phyloP scores from a whole-genome alignment of 2,888 invertebrate genomes.

The Netelia inedita region DNA sequence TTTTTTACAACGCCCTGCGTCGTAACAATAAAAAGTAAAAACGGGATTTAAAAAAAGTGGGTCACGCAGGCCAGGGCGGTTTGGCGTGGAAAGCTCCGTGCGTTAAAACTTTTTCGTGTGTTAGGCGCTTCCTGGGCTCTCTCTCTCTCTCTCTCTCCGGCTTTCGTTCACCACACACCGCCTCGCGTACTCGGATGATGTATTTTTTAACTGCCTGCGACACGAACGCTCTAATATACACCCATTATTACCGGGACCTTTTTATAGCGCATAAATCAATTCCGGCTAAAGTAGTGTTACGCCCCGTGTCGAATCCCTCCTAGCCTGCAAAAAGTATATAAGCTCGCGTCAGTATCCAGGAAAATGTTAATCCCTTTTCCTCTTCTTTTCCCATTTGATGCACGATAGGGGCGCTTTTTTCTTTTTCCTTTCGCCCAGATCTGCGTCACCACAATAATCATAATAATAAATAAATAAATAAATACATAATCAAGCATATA shows the following conservation, averaged over 20 bases:
- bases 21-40: too few relatives aligned
- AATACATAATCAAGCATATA: not conserved
- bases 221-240: constrained; percentile 79
- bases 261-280: constrained; percentile 80
- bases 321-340: constrained; percentile 31
- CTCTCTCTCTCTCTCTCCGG: constrained; percentile 20
- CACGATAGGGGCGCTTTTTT: constrained; percentile 4
- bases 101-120: not conserved
- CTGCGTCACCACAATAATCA: too few relatives aligned
- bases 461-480: not conserved
- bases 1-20: too few relatives aligned
- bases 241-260: constrained; percentile 77
- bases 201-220: constrained; percentile 80
- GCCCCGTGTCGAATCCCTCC: constrained; percentile 74
- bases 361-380: constrained; percentile 42
- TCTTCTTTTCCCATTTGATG: constrained; percentile 32
- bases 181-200: constrained; percentile 70
- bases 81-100: too few relatives aligned
- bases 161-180: constrained; percentile 36
- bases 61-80: too few relatives aligned
- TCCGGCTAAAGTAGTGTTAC: constrained; percentile 71
- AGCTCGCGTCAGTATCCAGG: constrained; percentile 15
- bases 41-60: too few relatives aligned
- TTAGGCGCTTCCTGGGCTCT: constrained; percentile 32
- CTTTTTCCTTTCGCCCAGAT: constrained; percentile 11